Evolutionary conservation across 2,888 invertebrate species (phyloP), one percentile per base, ranked within the genome.

Genomic region (Linyphia triangularis): DNA sequence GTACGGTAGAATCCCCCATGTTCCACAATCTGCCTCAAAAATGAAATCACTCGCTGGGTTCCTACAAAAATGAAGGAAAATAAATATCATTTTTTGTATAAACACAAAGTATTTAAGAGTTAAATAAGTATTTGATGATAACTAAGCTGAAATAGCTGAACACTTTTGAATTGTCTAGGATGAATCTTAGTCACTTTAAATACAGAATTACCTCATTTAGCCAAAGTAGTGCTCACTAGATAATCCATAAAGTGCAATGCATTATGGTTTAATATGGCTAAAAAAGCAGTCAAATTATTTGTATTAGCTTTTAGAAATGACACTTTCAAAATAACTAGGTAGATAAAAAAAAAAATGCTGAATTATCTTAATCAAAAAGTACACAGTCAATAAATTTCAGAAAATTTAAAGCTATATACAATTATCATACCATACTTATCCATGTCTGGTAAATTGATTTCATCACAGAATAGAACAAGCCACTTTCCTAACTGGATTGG

Each of bases 401-500:
- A 2, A 43, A 2, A n/a, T 43, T 61, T 61, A 19, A 22, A 10
- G 16, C n/a, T n/a, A 51, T 51, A 51, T 7, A 16, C n/a, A 51
- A 9, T 51, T 5, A n/a, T 63, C 40, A 96, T 96, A 91, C 98
- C 99, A 92, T 99, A 99, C 92, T 97, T 96, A 93, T 99, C 99
- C 97, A 98, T 98, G 92, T 99, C 98, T 0, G 99, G 99, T 92
- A 99, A 95, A 94, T 99, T 99, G 92, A 99, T 99, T 95, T 99
- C 99, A 93, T 99, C 99, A 93, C 99, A 99, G 95, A 99, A 99
- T 63, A 99, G 94, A 1, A 99, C 97, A 85, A 99, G 94, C 99
- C 99, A 99, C 94, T 98, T 99, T 89, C 98, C 98, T 90, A 99
- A 94, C 95, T 97, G 93, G 3, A 98, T 96, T 0, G 99, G 99